A percentile compares a stretch with the other conserved stretches of the same genome.
Evolutionary conservation across 2,888 invertebrate species (phyloP).

Genomic region (Boloria selene): DNA sequence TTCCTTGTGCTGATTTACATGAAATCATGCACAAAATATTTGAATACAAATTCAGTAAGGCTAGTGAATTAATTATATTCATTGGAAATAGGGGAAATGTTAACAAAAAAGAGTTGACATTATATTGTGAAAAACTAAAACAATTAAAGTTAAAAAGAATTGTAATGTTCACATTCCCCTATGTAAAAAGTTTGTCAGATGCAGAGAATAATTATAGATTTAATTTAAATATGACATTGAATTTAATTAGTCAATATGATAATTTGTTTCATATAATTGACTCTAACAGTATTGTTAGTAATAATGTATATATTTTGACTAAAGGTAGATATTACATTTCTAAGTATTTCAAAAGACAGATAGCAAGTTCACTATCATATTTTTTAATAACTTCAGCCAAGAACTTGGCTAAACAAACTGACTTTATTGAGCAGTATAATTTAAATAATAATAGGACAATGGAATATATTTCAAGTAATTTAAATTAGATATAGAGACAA

Average conservation of each 20-base stretch:
- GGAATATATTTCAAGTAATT: background rate
- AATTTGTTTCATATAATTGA: background rate
- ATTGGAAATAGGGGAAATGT: background rate
- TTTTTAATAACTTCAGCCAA: background rate
- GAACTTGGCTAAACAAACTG: background rate
- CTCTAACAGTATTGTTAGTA: constrained; percentile 1
- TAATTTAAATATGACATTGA: background rate
- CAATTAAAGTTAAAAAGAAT: constrained; percentile 1
- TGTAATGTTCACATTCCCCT: background rate
- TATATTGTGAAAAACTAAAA: background rate
- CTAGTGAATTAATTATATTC: background rate
- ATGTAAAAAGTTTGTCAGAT: background rate
- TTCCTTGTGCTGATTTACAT: background rate
- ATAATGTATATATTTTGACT: background rate
- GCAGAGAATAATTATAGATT: background rate
- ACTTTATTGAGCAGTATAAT: background rate
- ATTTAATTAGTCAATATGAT: background rate
- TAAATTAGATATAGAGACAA: background rate
- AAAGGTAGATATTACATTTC: background rate
- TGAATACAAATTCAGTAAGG: background rate
- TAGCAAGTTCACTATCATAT: background rate
- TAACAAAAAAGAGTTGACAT: background rate
- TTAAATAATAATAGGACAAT: no score
- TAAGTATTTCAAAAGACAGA: background rate
- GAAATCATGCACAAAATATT: background rate